Evolutionary conservation across 2,113 vertebrate genomes (phyloP).

Genomic region (Passer domesticus): DNA sequence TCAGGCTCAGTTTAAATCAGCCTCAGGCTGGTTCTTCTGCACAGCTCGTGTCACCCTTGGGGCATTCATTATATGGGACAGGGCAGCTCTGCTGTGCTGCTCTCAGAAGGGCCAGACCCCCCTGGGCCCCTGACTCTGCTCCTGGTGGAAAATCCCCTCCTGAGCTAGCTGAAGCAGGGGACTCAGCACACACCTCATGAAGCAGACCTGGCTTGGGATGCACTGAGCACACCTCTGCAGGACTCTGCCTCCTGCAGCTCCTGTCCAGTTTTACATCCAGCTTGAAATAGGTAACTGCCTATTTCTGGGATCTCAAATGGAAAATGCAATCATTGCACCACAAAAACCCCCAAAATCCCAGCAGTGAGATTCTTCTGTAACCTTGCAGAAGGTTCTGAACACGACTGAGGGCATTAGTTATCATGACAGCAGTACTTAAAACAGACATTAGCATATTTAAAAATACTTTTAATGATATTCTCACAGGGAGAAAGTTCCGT

Average conservation of each 20-base stretch:
- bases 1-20: not conserved
- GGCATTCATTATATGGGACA: not conserved
- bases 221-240: not conserved
- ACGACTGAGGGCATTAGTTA: not conserved
- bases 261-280: not conserved
- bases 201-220: not conserved
- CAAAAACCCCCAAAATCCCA: not conserved
- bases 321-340: not conserved
- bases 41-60: not conserved
- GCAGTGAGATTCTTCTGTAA: not conserved
- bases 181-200: fast-evolving
- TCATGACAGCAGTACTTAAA: not conserved
- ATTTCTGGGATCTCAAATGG: not conserved
- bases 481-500: not conserved
- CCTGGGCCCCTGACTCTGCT: fast-evolving
- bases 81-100: not conserved
- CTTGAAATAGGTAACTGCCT: not conserved
- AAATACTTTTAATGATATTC: not conserved
- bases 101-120: not conserved
- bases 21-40: not conserved
- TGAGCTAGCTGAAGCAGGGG: fast-evolving
- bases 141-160: not conserved
- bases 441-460: not conserved
- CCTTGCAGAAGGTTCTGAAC: not conserved
- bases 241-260: not conserved